Base-by-base conservation (phyloP, 1,140 invertebrate species). In the Battus philenor region DNA sequence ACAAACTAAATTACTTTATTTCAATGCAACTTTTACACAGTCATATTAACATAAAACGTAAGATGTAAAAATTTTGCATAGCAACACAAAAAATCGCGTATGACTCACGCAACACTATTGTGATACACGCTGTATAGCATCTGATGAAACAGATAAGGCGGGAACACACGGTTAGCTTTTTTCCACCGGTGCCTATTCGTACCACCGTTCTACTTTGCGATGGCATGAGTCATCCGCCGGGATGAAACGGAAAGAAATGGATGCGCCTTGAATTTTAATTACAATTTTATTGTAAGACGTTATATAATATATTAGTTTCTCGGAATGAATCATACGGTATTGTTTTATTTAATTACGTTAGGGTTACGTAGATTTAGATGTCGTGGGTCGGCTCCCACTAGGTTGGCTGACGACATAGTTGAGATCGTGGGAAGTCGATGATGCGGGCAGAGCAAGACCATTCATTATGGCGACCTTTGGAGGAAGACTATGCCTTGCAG, bases 131-230 rank as follows among this genome's bases (percentile, higher is more conserved):
- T 71, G 59, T 83, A 78, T 68, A 63, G 26, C 51, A 75, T 79
- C 75, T 83, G 78, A 83, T 83, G 76, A 73, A 77, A 78, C 58
- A 83, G 79, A 80, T 83, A 83, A 77, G 60, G 68, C 64, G 63
- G 57, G 68, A 68, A 68, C 65, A 72, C 70, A 77, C 53, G 34
- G 44, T 50, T 60, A 58, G 70, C 80, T 82, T 78, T 73, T 71
- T 52, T 65, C 50, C 38, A 59, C 50, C 63, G 57, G 70, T 71
- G 71, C 62, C 66, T 66, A 49, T 54, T 52, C 61, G 73, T 74
- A 73, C 78, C 64, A 82, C 72, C 71, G 79, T 73, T 71, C 69
- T 67, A 80, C 66, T 68, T 74, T 64, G 54, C 58, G 46, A 56
- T 16, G 8, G 32, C 20, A 62, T 83, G 79, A 83, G 44, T 83